Base-by-base conservation (phyloP, 2,113 vertebrate genomes). In the Mesoclemmys tuberculata region DNA sequence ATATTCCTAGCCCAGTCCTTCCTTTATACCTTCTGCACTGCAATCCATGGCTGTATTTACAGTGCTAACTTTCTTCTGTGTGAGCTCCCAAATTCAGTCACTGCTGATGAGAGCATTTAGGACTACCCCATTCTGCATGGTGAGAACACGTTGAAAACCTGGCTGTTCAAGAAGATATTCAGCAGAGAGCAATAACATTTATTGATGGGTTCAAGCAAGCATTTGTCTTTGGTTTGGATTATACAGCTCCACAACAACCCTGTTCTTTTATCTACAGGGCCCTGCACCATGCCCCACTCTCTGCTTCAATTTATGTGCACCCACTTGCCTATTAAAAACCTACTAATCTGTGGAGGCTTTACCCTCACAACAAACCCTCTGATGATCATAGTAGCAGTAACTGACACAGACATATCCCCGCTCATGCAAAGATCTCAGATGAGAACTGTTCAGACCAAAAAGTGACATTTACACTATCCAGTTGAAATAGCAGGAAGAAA, bases 101-200 rank as follows among this genome's bases (percentile, higher is more conserved):
- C 56, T 56, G 91, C 35, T 21, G 93, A 96, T 46, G 31, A 93
- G 48, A 86, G 71, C 90, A n/a, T n/a, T 71, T 71, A 71, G n/a
- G n/a, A 91, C 44, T 10, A 6, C 38, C 56, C 44, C 44, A 0
- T 77, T 84, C 85, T 80, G 56, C 56, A 52, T 38, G 81, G 61
- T 26, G 54, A 84, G 80, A 55, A 77, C 5, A 0, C 2, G 24
- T 35, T 35, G 89, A 87, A 96, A 86, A 82, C 1, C 2, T 0
- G 0, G 44, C 52, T 92, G 21, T 94, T 95, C 87, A 81, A 93
- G 14, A n/a, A 51, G 21, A 11, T 19, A 52, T 52, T 64, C 61
- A 77, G 16, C 4, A 3, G n/a, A 1, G 58, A 93, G 51, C 4
- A 90, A 61, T 68, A 81, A 4, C 2, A 19, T 41, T 29, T 5